These are phyloP conservation scores for Enteromius treurensis DNA, from an alignment of 2,797 vertebrate genomes.

Conservation along the genomic window DNA sequence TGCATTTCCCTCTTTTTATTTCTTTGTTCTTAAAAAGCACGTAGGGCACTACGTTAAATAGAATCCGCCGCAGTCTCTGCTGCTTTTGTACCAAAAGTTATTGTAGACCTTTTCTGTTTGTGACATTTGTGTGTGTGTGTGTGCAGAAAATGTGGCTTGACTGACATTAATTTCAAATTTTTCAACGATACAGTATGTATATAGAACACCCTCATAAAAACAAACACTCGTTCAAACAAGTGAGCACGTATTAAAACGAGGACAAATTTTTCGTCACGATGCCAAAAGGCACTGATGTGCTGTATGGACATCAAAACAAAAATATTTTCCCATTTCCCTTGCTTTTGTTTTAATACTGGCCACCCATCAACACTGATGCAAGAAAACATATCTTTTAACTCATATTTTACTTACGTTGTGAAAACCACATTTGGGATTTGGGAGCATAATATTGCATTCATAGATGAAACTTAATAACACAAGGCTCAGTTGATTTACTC, in stretches of 20 bases:
- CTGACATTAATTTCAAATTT: constrained; percentile 38
- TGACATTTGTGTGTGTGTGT: constrained; percentile 13
- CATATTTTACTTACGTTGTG: background rate
- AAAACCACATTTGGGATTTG: constrained; percentile 2
- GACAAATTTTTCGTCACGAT: background rate
- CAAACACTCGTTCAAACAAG: constrained; percentile 14
- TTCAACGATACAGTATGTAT: constrained; percentile 3
- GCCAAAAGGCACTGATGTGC: background rate
- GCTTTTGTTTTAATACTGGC: background rate
- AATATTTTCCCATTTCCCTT: background rate
- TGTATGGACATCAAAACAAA: background rate
- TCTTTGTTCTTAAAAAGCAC: constrained; percentile 57
- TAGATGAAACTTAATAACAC: constrained; percentile 28
- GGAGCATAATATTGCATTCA: background rate
- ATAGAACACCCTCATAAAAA: constrained; percentile 37
- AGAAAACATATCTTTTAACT: background rate
- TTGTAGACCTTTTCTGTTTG: constrained; percentile 7
- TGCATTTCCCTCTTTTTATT: constrained; percentile 64
- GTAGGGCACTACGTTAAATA: constrained; percentile 68
- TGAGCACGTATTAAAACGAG: background rate
- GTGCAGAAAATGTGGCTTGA: constrained; percentile 22
- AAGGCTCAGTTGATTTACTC: constrained; percentile 44
- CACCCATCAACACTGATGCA: constrained; percentile 16
- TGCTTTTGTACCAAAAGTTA: constrained; percentile 70
- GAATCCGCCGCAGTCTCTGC: constrained; percentile 76